A percentile compares a stretch with the other conserved stretches of the same genome.
Evolutionary conservation across 2,797 vertebrate species (phyloP).

Genomic region (Schizopygopsis malacanthus): DNA sequence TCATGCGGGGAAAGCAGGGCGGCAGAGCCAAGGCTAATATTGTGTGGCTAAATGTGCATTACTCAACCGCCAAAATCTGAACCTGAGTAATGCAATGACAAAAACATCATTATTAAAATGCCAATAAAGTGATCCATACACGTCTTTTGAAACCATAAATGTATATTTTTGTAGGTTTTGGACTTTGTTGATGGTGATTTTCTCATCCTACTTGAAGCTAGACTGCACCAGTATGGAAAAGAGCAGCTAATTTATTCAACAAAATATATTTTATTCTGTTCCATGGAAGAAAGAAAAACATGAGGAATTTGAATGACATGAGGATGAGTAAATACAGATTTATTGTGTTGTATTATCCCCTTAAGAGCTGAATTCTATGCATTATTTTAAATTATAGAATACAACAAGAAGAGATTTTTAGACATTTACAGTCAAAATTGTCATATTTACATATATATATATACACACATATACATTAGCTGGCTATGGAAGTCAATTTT

Average conservation of each 20-base stretch:
- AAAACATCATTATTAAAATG: neutral
- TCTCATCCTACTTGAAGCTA: neutral
- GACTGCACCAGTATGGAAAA: neutral
- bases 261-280: neutral
- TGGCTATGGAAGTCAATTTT: too few relatives aligned
- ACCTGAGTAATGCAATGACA: neutral
- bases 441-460: too few relatives aligned
- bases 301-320: neutral
- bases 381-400: too few relatives aligned
- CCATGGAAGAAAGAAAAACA: neutral
- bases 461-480: too few relatives aligned
- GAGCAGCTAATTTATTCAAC: neutral
- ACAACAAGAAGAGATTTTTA: too few relatives aligned
- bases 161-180: neutral
- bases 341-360: too few relatives aligned
- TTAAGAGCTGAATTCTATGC: too few relatives aligned
- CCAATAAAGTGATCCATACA: neutral
- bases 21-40: slow-evolving; percentile 59
- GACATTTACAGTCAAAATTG: too few relatives aligned
- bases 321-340: too few relatives aligned
- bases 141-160: neutral
- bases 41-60: slow-evolving; percentile 45
- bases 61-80: slow-evolving; percentile 23
- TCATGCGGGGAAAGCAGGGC: slow-evolving; percentile 7
- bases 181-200: neutral